Evolutionary conservation across 2,888 invertebrate species (phyloP).

Genomic region (Cosmorhoe ocellata): DNA sequence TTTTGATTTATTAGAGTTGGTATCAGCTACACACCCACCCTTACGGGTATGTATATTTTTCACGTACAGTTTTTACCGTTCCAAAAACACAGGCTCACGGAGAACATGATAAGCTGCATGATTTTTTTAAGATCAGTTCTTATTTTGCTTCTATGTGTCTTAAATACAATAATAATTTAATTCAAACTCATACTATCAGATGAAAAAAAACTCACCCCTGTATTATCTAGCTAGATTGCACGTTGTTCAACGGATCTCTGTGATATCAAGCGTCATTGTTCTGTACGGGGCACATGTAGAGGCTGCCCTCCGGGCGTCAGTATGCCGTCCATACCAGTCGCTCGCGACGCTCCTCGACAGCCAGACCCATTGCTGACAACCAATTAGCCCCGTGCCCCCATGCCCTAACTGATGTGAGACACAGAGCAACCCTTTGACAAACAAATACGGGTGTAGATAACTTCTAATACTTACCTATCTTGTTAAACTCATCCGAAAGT

Average conservation of each 20-base stretch:
- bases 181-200: no score
- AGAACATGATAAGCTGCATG: no score
- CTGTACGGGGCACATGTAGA: conserved; percentile 54
- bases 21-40: no score
- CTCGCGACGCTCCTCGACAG: conserved; percentile 45
- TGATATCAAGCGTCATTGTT: conserved; percentile 51
- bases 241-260: conserved; percentile 10
- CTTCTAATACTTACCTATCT: not conserved
- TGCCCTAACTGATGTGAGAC: conserved; percentile 36
- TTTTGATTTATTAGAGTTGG: no score
- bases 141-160: no score
- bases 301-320: conserved; percentile 23
- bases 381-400: conserved; percentile 71
- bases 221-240: no score
- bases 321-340: conserved; percentile 49
- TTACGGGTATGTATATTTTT: no score
- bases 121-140: no score
- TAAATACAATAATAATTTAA: no score
- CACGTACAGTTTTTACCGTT: no score
- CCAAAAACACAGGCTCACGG: no score
- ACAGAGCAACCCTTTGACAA: conserved; percentile 13
- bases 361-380: conserved; percentile 76
- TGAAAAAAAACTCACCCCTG: no score
- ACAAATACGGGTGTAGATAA: conserved; percentile 7
- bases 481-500: not conserved